Base-by-base conservation (phyloP, 2,113 vertebrate genomes). In the Prionailurus bengalensis region DNA sequence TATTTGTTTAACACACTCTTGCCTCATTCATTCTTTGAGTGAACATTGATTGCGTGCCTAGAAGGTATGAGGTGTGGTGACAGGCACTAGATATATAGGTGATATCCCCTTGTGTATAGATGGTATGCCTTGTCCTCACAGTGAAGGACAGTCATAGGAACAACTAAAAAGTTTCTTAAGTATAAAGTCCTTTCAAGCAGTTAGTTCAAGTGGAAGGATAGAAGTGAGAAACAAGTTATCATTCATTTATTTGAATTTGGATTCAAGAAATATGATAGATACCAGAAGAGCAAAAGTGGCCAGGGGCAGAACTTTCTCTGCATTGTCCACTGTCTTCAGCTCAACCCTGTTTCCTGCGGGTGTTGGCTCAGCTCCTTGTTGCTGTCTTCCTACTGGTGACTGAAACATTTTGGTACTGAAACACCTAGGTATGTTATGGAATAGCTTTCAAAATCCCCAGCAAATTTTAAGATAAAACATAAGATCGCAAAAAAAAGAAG, bases 171-270 rank as follows among this genome's bases (percentile, higher is more conserved):
- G 31, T 71, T 83, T 80, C 55, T 36, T 42, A 84, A 51, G 36
- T 27, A 7, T 83, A 39, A 17, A 39, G 1, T 53, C 42, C 73
- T 89, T 92, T 70, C 5, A 33, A 79, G 58, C 76, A 83, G 0
- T 42, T 93, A 70, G 27, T 96, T 91, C 53, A 58, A 0, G 8
- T n/a, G 12, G 27, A 42, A 89, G 36, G n/a, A 58, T 6, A 85
- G 29, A 73, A 70, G 27, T 94, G 51, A 93, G 74, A 89, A 70
- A 79, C 83, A 81, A 55, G n/a, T 21, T 61, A 19, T 8, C 5
- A 25, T 31, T 74, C 42, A 71, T 53, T 95, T 92, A 42, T 82
- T 95, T 94, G 66, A 90, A 94, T 92, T 80, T 33, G 48, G 33
- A 12, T 80, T 87, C 61, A 79, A 82, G 42, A 73, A 94, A 61